Conservation (phyloP, 1,140 invertebrate species). For the Caerostris darwini region DNA sequence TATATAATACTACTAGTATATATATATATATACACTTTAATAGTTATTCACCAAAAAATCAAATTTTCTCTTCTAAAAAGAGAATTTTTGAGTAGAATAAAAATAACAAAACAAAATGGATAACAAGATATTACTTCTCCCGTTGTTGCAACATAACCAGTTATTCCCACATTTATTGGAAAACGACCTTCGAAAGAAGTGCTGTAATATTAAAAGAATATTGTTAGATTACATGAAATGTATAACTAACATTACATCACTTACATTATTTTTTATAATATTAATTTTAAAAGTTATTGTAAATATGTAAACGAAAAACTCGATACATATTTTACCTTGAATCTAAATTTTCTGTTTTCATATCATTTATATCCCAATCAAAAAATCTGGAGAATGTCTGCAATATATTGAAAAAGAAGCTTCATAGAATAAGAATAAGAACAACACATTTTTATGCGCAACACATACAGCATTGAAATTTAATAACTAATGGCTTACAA, state of each 20-base stretch:
- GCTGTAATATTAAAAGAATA: background rate
- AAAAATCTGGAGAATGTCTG: constrained; percentile 94
- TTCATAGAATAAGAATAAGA: background rate
- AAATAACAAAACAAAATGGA: background rate
- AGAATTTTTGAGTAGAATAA: background rate
- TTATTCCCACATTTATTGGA: constrained; percentile 96
- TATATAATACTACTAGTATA: no score
- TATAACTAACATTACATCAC: background rate
- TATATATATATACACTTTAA: no score
- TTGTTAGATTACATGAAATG: background rate
- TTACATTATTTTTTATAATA: background rate
- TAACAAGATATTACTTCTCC: constrained; percentile 83
- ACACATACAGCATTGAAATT: no score
- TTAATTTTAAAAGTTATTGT: background rate
- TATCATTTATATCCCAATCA: constrained; percentile 92
- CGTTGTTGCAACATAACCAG: constrained; percentile 90
- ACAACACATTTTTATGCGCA: no score
- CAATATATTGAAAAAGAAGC: background rate
- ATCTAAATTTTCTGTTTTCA: constrained; percentile 88
- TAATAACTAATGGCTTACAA: no score
- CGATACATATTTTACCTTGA: constrained; percentile 84
- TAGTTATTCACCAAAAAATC: no score
- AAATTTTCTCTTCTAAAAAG: no score
- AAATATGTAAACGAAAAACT: background rate
- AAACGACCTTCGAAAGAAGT: constrained; percentile 93